phyloP scores from a whole-genome alignment of 2,797 vertebrate species.

The Mormyrus hasselquistii region DNA sequence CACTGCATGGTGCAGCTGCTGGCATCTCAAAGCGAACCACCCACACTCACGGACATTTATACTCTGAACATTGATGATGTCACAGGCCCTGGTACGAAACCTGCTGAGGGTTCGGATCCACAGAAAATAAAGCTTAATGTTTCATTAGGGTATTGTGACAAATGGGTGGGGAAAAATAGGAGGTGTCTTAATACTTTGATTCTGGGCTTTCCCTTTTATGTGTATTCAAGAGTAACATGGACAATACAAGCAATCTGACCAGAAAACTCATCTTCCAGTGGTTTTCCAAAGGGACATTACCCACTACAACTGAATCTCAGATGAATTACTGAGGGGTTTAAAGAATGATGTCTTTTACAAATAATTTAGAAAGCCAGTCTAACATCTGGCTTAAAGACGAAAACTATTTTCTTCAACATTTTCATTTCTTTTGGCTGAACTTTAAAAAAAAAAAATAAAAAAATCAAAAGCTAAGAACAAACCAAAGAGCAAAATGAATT shows the following conservation, averaged over 20 bases:
- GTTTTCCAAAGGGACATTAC: background rate
- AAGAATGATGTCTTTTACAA: background rate
- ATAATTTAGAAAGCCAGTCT: background rate
- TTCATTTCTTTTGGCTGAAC: background rate
- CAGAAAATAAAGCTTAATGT: background rate
- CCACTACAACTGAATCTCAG: background rate
- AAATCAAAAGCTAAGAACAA: background rate
- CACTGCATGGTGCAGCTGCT: background rate
- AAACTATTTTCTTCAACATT: background rate
- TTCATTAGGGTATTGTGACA: background rate
- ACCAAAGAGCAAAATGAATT: background rate
- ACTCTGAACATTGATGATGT: background rate
- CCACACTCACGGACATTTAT: background rate
- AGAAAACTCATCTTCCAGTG: background rate
- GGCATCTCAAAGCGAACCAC: background rate
- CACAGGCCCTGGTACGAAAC: background rate
- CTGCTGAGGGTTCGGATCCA: background rate
- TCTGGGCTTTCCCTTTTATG: background rate
- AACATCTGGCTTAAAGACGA: background rate
- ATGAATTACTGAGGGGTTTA: background rate
- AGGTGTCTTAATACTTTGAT: slow-evolving; percentile 11
- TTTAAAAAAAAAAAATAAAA: background rate
- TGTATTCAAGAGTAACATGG: background rate
- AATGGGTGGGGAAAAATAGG: background rate
- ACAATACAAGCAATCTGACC: background rate